Conservation (phyloP, 2,113 vertebrate species). For the Lycaon pictus region DNA sequence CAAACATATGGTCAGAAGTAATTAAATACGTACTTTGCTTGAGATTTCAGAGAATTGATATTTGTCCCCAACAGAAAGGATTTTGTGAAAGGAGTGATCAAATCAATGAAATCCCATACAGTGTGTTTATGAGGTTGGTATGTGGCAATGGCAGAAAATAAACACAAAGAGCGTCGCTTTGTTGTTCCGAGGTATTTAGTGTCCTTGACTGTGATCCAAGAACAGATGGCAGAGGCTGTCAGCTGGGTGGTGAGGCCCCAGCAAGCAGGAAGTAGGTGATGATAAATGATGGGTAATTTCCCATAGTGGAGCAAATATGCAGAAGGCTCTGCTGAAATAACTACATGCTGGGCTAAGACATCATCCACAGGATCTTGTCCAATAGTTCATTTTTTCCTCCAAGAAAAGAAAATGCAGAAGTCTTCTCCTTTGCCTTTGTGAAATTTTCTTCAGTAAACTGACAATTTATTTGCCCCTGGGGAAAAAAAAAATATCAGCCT, state of each 20-base stretch:
- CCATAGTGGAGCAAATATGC: slow-evolving; percentile 39
- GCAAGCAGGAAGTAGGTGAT: slow-evolving; percentile 63
- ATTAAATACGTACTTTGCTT: neutral
- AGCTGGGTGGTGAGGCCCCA: slow-evolving; percentile 63
- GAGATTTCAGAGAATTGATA: neutral
- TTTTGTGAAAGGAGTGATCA: slow-evolving; percentile 33
- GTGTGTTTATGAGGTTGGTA: slow-evolving; percentile 9
- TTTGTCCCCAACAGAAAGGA: slow-evolving; percentile 28
- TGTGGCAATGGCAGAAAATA: slow-evolving; percentile 11
- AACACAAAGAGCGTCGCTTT: neutral
- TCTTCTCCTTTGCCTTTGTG: neutral
- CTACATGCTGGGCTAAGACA: neutral
- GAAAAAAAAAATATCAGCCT: neutral
- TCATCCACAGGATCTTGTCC: neutral
- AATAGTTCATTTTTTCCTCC: neutral
- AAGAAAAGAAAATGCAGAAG: neutral
- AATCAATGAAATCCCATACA: slow-evolving; percentile 34
- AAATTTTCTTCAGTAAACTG: slow-evolving; percentile 16
- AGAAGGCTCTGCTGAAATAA: slow-evolving; percentile 47
- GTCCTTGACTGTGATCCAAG: slow-evolving; percentile 70
- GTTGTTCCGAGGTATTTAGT: slow-evolving; percentile 58
- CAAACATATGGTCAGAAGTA: neutral
- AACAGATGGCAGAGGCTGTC: slow-evolving; percentile 75
- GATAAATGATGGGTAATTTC: slow-evolving; percentile 74
- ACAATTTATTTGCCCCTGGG: neutral